These are phyloP conservation scores for Chrysaora quinquecirrha DNA, from an alignment of 30 jellyfish, hydroid and myxozoan genomes.

Conservation along the genomic window DNA sequence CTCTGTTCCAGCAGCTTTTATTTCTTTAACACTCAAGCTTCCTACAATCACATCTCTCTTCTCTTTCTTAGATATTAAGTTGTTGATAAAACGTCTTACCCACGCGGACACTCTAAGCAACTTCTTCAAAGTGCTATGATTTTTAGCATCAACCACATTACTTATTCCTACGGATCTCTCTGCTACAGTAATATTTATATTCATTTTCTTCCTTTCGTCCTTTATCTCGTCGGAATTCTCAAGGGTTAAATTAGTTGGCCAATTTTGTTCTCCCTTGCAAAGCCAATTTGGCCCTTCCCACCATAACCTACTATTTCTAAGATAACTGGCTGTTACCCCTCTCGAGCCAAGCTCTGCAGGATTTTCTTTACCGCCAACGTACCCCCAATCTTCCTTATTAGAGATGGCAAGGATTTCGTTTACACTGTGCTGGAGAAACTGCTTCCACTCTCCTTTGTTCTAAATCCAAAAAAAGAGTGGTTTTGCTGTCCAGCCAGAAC, in stretches of 20 bases:
- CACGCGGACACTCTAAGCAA: slow-evolving; percentile 51
- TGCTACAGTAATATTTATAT: slow-evolving; percentile 8
- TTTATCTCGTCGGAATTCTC: slow-evolving; percentile 32
- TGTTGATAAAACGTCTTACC: slow-evolving; percentile 24
- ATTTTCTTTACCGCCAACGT: too few species aligned
- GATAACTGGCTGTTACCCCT: slow-evolving; percentile 26
- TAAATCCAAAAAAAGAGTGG: too few species aligned
- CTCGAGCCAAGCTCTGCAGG: too few species aligned
- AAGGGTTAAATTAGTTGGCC: slow-evolving; percentile 37
- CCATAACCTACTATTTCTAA: slow-evolving; percentile 38
- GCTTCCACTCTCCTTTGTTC: too few species aligned
- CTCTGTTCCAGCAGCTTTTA: slow-evolving; percentile 25
- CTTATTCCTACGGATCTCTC: slow-evolving; percentile 2
- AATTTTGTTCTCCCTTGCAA: slow-evolving; percentile 9
- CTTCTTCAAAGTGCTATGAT: slow-evolving; percentile 19
- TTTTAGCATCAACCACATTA: slow-evolving; percentile 17
- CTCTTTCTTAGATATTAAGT: slow-evolving; percentile 20
- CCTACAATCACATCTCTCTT: slow-evolving; percentile 15
- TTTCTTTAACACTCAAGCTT: slow-evolving; percentile 15
- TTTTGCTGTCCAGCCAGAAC: too few species aligned
- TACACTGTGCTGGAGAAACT: too few species aligned
- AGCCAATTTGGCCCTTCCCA: slow-evolving; percentile 74
- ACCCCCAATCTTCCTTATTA: too few species aligned
- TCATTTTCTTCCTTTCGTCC: slow-evolving; percentile 26
- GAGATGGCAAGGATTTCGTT: too few species aligned